A percentile compares a stretch with the other conserved stretches of the same genome.
Evolutionary conservation across 2,113 vertebrate genomes (phyloP).

Genomic region (Anser brachyrhynchus): DNA sequence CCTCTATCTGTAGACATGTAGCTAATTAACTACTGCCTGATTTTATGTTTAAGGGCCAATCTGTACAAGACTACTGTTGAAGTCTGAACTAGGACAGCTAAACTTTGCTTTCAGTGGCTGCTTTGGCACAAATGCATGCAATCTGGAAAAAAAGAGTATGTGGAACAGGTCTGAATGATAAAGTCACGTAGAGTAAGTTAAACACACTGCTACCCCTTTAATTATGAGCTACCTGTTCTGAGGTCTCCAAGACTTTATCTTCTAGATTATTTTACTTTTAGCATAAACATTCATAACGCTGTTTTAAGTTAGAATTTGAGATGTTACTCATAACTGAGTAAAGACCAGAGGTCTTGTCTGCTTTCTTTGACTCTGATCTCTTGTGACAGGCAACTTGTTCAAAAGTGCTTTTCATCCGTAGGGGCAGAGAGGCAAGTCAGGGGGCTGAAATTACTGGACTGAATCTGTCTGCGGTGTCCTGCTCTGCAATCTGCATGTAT

Average conservation of each 20-base stretch:
- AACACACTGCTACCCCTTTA: background rate
- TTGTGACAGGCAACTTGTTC: background rate
- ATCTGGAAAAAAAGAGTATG: background rate
- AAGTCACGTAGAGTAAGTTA: background rate
- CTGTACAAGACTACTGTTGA: background rate
- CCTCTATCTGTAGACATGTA: background rate
- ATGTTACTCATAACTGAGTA: background rate
- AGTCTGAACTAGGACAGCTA: background rate
- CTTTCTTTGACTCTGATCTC: background rate
- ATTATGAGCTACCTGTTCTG: background rate
- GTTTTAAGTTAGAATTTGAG: background rate
- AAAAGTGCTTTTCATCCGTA: background rate
- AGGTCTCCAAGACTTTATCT: background rate
- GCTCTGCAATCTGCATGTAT: background rate
- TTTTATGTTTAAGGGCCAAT: background rate
- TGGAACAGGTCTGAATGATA: background rate
- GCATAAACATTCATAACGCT: background rate
- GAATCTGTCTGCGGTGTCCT: background rate
- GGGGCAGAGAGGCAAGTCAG: background rate
- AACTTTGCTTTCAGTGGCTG: background rate
- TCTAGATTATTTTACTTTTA: background rate
- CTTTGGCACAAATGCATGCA: background rate
- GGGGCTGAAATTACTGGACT: background rate
- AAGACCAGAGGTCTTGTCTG: background rate
- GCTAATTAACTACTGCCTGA: background rate